Evolutionary conservation across 2,888 invertebrate species (phyloP).

Genomic region (Caenorhabditis sp.): DNA sequence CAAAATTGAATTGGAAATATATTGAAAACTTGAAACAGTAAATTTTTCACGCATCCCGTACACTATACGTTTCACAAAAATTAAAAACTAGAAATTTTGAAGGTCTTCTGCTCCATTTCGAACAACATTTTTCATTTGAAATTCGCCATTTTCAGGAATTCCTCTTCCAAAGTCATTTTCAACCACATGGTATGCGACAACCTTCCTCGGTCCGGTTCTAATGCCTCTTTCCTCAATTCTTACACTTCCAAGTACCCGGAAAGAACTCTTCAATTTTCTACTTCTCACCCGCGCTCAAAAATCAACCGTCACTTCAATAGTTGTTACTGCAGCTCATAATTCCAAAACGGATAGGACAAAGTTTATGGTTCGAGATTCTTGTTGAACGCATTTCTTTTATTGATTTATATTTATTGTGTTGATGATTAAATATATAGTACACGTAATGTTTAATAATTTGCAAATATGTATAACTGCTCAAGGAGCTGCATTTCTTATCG

Average conservation of each 20-base stretch:
- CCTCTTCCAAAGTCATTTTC: conserved; percentile 22
- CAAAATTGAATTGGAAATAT: too few relatives aligned
- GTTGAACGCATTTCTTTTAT: conserved; percentile 6
- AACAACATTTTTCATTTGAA: too few relatives aligned
- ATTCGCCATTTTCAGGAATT: conserved; percentile 21
- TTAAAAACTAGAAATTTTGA: too few relatives aligned
- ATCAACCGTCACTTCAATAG: not conserved
- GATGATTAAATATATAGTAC: not conserved
- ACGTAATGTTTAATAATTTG: not conserved
- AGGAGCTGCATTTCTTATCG: conserved; percentile 33
- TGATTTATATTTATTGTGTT: not conserved
- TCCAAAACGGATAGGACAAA: conserved; percentile 14
- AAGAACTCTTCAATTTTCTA: conserved; percentile 6
- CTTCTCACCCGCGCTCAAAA: not conserved
- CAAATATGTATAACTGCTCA: conserved; percentile 6
- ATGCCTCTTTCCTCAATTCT: conserved; percentile 35
- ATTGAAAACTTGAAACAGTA: not conserved
- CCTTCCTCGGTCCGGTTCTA: conserved; percentile 33
- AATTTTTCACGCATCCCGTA: too few relatives aligned
- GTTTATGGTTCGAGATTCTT: conserved; percentile 22
- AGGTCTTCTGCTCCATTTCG: too few relatives aligned
- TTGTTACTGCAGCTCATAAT: conserved; percentile 9
- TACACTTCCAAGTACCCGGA: conserved; percentile 19
- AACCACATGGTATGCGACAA: conserved; percentile 35
- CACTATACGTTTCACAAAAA: too few relatives aligned